A percentile compares a stretch with the other conserved stretches of the same genome.
Evolutionary conservation across 1,140 invertebrate species (phyloP).

Genomic region (Glomeris maerens): DNA sequence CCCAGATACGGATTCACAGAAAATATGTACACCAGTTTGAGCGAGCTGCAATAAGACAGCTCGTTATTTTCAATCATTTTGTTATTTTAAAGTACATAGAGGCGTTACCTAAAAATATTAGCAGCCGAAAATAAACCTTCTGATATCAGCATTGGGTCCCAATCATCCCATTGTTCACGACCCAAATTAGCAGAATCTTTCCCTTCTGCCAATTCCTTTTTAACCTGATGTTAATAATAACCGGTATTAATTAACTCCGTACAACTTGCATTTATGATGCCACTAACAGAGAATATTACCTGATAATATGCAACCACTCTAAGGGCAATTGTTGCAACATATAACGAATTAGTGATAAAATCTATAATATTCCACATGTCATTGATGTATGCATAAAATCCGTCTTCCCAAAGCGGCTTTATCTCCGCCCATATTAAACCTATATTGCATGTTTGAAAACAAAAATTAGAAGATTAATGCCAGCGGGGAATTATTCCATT

Average conservation of each 20-base stretch:
- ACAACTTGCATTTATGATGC: slow-evolving; percentile 8
- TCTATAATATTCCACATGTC: slow-evolving; percentile 99
- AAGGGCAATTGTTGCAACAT: slow-evolving; percentile 89
- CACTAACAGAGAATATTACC: slow-evolving; percentile 33
- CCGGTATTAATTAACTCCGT: neutral
- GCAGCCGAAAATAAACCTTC: slow-evolving; percentile 48
- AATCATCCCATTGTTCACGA: slow-evolving; percentile 43
- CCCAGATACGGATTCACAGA: slow-evolving; percentile 96
- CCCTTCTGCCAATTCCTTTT: slow-evolving; percentile 27
- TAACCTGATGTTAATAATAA: slow-evolving; percentile 25
- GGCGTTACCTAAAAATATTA: slow-evolving; percentile 41
- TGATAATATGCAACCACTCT: slow-evolving; percentile 83
- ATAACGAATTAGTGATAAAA: slow-evolving; percentile 94
- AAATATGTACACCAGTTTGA: slow-evolving; percentile 97
- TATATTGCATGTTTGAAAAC: slow-evolving; percentile 28
- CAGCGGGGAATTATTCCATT: too few relatives aligned
- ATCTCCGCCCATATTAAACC: slow-evolving; percentile 98
- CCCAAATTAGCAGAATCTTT: slow-evolving; percentile 27
- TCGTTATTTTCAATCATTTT: too few relatives aligned
- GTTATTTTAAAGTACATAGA: neutral
- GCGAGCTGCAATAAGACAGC: slow-evolving; percentile 57
- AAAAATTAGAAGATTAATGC: too few relatives aligned
- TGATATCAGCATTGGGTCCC: slow-evolving; percentile 48
- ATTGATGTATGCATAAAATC: slow-evolving; percentile 82
- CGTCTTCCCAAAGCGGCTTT: slow-evolving; percentile 95